Evolutionary conservation across 1,140 invertebrate genomes (phyloP).

Genomic region (Cyrtorhinus lividipennis): DNA sequence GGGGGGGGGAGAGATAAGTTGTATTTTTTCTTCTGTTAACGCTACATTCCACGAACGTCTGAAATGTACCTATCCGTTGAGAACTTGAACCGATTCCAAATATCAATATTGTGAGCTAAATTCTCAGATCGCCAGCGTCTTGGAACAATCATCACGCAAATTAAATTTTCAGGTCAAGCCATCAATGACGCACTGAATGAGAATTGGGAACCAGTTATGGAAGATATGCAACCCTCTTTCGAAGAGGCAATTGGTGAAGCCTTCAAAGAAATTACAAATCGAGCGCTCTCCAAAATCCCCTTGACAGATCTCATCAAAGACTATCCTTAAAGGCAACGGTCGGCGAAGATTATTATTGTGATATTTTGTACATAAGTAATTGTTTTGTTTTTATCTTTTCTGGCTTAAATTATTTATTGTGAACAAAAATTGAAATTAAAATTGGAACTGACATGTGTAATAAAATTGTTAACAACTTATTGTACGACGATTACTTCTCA

Average conservation of each 20-base stretch:
- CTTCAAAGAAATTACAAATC: conserved; percentile 12
- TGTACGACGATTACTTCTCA: too few relatives aligned
- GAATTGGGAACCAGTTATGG: conserved; percentile 8
- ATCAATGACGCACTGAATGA: conserved; percentile 12
- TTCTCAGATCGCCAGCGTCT: too few relatives aligned
- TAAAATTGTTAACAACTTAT: too few relatives aligned
- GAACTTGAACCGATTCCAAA: too few relatives aligned
- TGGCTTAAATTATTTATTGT: neutral
- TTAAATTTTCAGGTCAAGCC: conserved; percentile 12
- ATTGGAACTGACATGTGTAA: too few relatives aligned
- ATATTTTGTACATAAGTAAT: neutral
- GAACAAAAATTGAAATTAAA: neutral
- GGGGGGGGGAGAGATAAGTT: too few relatives aligned
- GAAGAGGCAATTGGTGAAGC: conserved; percentile 11
- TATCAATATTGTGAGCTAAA: too few relatives aligned
- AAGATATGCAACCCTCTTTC: conserved; percentile 13
- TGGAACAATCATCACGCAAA: too few relatives aligned
- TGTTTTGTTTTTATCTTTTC: neutral
- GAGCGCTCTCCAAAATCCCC: conserved; percentile 9
- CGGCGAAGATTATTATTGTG: too few relatives aligned
- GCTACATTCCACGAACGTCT: too few relatives aligned
- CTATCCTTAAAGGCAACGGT: neutral
- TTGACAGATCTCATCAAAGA: conserved; percentile 7
- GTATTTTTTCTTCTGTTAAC: too few relatives aligned
- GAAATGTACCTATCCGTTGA: too few relatives aligned